A percentile compares a stretch with the other conserved stretches of the same genome.
Evolutionary conservation across 1,140 invertebrate species (phyloP).

Genomic region (Thereuonema tuberculata): DNA sequence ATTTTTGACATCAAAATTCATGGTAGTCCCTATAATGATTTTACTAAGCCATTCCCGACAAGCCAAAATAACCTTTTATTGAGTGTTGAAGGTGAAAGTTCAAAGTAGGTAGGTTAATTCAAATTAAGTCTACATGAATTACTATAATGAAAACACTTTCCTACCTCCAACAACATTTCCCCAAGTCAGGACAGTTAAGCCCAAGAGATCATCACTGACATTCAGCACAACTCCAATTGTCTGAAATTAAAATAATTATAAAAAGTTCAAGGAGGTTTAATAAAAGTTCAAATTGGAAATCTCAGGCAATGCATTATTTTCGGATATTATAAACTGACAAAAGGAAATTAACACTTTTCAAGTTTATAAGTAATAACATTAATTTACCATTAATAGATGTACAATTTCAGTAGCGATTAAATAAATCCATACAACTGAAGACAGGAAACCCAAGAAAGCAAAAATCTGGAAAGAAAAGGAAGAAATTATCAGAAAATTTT

Average conservation of each 20-base stretch:
- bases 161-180: conserved; percentile 53
- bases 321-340: too few species aligned
- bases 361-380: too few species aligned
- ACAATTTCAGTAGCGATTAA: conserved; percentile 50
- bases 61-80: too few species aligned
- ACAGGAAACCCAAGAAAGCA: conserved; percentile 47
- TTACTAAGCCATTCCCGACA: too few species aligned
- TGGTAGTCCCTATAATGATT: too few species aligned
- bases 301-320: too few species aligned
- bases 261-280: background rate
- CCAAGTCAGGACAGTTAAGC: conserved; percentile 55
- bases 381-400: conserved; percentile 35
- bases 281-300: background rate
- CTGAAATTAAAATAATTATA: conserved; percentile 21
- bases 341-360: too few species aligned
- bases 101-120: too few species aligned
- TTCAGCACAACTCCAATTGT: conserved; percentile 44
- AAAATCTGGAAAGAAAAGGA: conserved; percentile 35
- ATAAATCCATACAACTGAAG: conserved; percentile 51
- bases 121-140: background rate
- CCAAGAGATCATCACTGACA: conserved; percentile 48
- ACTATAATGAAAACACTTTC: conserved; percentile 9
- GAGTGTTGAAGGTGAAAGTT: too few species aligned
- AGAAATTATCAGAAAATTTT: too few species aligned
- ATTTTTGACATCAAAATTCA: too few species aligned